These are phyloP conservation scores for Mustelus asterias DNA, from an alignment of 2,113 vertebrate genomes.

Conservation along the genomic window DNA sequence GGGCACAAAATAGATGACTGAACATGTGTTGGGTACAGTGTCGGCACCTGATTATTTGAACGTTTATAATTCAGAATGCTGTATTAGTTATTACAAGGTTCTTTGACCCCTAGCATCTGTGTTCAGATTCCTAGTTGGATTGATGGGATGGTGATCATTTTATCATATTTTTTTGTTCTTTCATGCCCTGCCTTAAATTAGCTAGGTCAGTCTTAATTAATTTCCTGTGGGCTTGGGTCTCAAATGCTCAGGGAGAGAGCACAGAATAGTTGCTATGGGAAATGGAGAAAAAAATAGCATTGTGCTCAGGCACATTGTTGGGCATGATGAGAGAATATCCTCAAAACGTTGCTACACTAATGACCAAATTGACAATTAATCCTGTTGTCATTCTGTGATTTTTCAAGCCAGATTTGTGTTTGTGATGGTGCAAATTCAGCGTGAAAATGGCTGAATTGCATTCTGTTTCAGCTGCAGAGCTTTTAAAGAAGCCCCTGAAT, in stretches of 20 bases:
- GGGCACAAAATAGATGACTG: background rate
- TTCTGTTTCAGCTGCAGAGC: background rate
- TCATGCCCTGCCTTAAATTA: background rate
- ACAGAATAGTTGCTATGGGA: background rate
- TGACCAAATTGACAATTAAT: background rate
- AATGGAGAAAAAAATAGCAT: background rate
- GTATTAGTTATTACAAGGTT: background rate
- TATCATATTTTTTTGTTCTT: background rate
- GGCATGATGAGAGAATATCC: background rate
- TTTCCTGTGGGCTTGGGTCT: background rate
- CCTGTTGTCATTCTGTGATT: conserved; percentile 4
- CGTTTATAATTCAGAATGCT: background rate
- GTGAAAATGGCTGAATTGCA: conserved; percentile 31
- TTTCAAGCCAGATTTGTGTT: conserved; percentile 19
- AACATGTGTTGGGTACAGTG: background rate
- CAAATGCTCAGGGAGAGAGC: background rate
- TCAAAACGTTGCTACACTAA: background rate
- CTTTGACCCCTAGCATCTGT: background rate
- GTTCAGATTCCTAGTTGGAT: too few relatives aligned
- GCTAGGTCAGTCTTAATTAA: background rate
- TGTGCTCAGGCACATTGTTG: background rate
- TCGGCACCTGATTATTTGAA: background rate
- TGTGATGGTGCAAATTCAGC: background rate
- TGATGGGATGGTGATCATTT: background rate
- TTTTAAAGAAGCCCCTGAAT: conserved; percentile 19